Evolutionary conservation across 1,140 invertebrate species (phyloP), one percentile per base, ranked within the genome.

Genomic region (Lineus longissimus): DNA sequence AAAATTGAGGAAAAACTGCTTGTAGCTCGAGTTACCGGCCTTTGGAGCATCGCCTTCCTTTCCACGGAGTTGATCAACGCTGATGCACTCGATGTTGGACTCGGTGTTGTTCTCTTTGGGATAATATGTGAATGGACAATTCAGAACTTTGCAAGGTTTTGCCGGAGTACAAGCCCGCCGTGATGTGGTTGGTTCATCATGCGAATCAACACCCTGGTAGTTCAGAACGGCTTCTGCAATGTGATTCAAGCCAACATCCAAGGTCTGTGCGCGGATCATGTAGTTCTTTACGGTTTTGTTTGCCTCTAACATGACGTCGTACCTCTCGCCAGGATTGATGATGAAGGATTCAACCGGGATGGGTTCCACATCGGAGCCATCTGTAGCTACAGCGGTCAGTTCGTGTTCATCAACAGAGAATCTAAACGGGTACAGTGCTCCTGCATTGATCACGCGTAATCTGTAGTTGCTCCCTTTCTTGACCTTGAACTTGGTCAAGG

Each of bases 371-470:
- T 92, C 88, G 68, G 86, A 86, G 19, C 92, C 91, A 80, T 95
- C 93, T 11, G 87, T 88, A 40, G 87, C 87, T 33, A 94, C 89
- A 2, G 92, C 83, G 0, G 83, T 85, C 55, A 94, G 79, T 1
- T 86, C 89, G 72, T 94, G 40, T 75, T 90, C 87, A 66, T 94
- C 92, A 11, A 94, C 84, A 0, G 91, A 92, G 57, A 94, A 73
- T 74, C 91, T 88, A 55, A 94, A 89, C 0, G 93, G 93, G 74
- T 94, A 93, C 1, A 93, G 83, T 71, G 94, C 73, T 61, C 91
- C 92, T 2, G 91, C 91, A 73, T 93, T 94, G 45, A 94, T 90
- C 17, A 94, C 79, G 17, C 93, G 84, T 71, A 95, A 92, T 63
- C 92, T 85, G 75, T 95, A 92, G 40, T 86, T 85, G 43, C 54